phyloP scores from a whole-genome alignment of 2,113 vertebrate genomes.

The Hiodon alosoides region DNA sequence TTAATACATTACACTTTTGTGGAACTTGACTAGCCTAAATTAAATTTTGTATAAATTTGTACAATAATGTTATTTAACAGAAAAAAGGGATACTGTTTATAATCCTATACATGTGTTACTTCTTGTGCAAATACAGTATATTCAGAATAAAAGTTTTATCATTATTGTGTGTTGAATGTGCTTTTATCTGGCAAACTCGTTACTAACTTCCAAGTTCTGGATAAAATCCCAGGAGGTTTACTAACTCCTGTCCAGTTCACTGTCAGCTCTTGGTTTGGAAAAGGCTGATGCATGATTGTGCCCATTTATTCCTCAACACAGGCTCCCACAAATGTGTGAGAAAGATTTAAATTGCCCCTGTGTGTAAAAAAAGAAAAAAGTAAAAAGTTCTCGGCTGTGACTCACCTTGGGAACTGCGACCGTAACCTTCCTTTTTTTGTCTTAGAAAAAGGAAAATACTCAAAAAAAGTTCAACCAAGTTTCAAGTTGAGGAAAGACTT shows the following conservation, averaged over 20 bases:
- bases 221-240: too few relatives aligned
- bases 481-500: constrained; percentile 51
- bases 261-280: too few relatives aligned
- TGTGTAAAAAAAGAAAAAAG: not conserved
- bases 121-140: constrained; percentile 87
- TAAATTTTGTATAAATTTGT: constrained; percentile 82
- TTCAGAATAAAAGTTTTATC: constrained; percentile 92
- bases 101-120: constrained; percentile 79
- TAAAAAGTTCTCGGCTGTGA: constrained; percentile 1
- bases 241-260: too few relatives aligned
- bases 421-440: too few relatives aligned
- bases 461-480: constrained; percentile 30
- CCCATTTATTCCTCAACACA: too few relatives aligned
- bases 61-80: constrained; percentile 70
- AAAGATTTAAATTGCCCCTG: too few relatives aligned
- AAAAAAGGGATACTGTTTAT: constrained; percentile 70
- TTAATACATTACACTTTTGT: constrained; percentile 76
- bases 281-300: too few relatives aligned
- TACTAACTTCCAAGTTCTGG: too few relatives aligned
- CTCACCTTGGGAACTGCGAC: not conserved
- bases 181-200: constrained; percentile 23
- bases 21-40: constrained; percentile 74
- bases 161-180: constrained; percentile 53
- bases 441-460: not conserved
- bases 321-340: too few relatives aligned